Evolutionary conservation across 2,113 vertebrate species (phyloP), one percentile per base, ranked within the genome.

Genomic region (Marmota monax): DNA sequence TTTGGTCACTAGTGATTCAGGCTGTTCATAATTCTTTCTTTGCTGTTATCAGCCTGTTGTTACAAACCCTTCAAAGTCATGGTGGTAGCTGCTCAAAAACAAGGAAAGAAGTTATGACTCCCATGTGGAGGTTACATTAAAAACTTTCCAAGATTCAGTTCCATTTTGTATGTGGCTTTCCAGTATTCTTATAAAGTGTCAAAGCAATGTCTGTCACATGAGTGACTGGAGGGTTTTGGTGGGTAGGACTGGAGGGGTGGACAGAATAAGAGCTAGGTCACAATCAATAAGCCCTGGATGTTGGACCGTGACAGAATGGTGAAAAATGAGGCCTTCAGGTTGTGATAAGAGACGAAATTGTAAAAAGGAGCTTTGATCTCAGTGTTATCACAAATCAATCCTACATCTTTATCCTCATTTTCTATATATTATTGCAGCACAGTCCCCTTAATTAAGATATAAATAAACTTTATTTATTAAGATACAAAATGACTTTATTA

Each of bases 11-110:
- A 7, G 4, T 78, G 29, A 69, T 69, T 69, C 65, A 69, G 65
- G 65, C 11, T 67, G 65, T 11, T 25, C 3, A 23, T 27, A 63
- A 63, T 63, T 63, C 23, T 63, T 63, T 86, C 73, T 90, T 6
- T 90, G 37, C 56, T 85, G 29, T 20, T 63, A 53, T 83, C 67
- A 18, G 70, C 29, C 58, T 67, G 9, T 65, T 95, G 74, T 92
- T 79, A 76, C 14, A 92, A 89, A 92, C 56, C 69, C 89, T 97
- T 45, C 34, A 25, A 67, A 91, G 93, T 89, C 42, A 37, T 32
- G 56, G 53, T 85, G 61, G 61, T 22, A 10, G 14, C 79, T 93
- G 25, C 58, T 78, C 42, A 45, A 34, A 86, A 88, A 70, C n/a
- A 78, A 34, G 39, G 61, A 22, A 84, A 78, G 58, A 65, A 37